Evolutionary conservation across 2,888 invertebrate species (phyloP).

Genomic region (Deilephila porcellus): DNA sequence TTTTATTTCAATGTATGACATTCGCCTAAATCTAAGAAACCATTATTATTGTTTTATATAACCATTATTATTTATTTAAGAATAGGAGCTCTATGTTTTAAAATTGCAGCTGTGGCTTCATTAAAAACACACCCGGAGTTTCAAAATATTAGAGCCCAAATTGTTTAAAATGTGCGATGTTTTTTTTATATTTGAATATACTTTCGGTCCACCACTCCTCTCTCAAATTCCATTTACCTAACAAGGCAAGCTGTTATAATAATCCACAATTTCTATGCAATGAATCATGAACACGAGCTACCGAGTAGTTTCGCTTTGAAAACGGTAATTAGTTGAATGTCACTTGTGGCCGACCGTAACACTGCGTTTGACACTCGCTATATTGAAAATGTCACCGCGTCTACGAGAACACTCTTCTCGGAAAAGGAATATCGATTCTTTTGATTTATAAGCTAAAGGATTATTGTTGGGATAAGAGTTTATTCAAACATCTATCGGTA

Average conservation of each 20-base stretch:
- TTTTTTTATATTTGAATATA: too few species aligned
- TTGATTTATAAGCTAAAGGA: background rate
- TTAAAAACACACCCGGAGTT: background rate
- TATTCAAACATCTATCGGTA: too few species aligned
- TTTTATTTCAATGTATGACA: too few species aligned
- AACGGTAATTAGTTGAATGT: constrained; percentile 12
- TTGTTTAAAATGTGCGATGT: too few species aligned
- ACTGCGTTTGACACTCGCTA: constrained; percentile 22
- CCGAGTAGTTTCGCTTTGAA: constrained; percentile 22
- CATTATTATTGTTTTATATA: too few species aligned
- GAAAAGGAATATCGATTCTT: constrained; percentile 7
- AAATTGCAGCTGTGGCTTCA: too few species aligned
- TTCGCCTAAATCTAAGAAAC: too few species aligned
- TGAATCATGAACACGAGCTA: background rate
- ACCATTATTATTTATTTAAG: too few species aligned
- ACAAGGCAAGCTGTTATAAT: background rate
- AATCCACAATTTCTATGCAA: background rate
- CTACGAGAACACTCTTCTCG: background rate
- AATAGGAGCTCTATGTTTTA: too few species aligned
- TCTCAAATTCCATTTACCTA: too few species aligned
- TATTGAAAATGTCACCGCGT: constrained; percentile 21
- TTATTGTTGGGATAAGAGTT: background rate
- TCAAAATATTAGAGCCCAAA: background rate
- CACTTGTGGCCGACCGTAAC: constrained; percentile 17
- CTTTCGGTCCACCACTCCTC: too few species aligned